Evolutionary conservation across 2,797 vertebrate species (phyloP), one percentile per base, ranked within the genome.

Genomic region (Diplodus puntazzo): DNA sequence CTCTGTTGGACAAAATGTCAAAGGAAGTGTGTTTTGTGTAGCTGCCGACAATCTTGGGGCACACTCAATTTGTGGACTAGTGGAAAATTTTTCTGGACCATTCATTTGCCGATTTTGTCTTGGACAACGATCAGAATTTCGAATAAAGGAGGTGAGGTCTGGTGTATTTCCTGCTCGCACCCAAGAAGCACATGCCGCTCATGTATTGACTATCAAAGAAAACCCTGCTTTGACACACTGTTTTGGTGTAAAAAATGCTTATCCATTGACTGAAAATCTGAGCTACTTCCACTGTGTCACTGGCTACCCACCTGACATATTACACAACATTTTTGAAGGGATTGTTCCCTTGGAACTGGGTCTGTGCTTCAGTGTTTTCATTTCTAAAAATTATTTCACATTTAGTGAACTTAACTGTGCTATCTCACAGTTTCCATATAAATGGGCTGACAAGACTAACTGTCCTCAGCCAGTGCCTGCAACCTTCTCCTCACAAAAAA

Each of bases 31-130:
- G n/a, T n/a, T n/a, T n/a, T n/a, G n/a, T n/a, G n/a, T n/a, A n/a
- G n/a, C n/a, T 79, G 70, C 79, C 11, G 83, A 88, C 4, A 74
- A 80, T 68, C 43, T 87, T 30, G 77, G 73, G 20, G 80, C 80
- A 46, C 73, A 82, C 58, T 85, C 70, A 23, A 30, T 84, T 8
- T 3, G 58, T 72, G 83, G 81, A 34, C 66, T 80, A 58, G 34
- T 86, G 23, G 81, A 86, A 79, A 80, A 49, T 30, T 76, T 83
- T 68, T 73, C 59, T 16, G 45, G 45, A 34, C 62, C 62, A 27
- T 61, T 66, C 42, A 6, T 82, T 30, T 84, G 79, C 43, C 61
- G 77, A 52, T 82, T 84, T 69, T 79, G 77, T 71, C 70, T 86
- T n/a, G 70, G 75, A 21, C 5, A 82, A 13, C 23, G 54, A 27